phyloP scores from a whole-genome alignment of 92 coral and sea anemone species.

The Virgularia gustaviana region DNA sequence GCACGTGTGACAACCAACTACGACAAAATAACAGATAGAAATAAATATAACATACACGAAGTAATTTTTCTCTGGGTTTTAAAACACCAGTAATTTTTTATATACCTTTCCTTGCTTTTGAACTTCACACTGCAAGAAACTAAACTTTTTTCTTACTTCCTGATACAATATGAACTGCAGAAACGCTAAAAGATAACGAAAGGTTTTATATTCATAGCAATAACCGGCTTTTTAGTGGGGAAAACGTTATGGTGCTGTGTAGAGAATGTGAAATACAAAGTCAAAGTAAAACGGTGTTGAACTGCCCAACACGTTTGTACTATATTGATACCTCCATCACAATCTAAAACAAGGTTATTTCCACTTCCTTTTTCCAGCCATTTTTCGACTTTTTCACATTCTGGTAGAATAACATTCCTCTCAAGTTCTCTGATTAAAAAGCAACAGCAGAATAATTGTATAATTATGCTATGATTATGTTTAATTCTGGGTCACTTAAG shows the following conservation, averaged over 20 bases:
- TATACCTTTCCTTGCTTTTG: constrained; percentile 25
- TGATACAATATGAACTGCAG: constrained; percentile 18
- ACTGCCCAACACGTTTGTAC: not conserved
- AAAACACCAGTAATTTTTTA: too few relatives aligned
- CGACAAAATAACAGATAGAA: not conserved
- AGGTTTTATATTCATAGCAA: too few relatives aligned
- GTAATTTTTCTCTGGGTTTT: too few relatives aligned
- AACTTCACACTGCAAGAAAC: constrained; percentile 14
- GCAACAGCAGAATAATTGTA: not conserved
- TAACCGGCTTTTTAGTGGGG: too few relatives aligned
- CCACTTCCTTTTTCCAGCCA: constrained; percentile 73
- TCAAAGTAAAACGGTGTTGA: too few relatives aligned
- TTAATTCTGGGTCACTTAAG: not conserved
- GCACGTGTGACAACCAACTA: constrained; percentile 52
- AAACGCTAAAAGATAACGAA: constrained; percentile 18
- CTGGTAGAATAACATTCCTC: constrained; percentile 51
- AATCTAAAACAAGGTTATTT: constrained; percentile 55
- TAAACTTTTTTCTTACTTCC: constrained; percentile 30
- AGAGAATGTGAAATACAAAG: too few relatives aligned
- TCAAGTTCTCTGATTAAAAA: constrained; percentile 61
- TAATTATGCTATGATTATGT: not conserved
- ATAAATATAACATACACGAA: not conserved
- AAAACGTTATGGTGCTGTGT: too few relatives aligned
- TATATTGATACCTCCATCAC: constrained; percentile 59
- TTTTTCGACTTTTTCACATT: constrained; percentile 60